Evolutionary conservation across 2,113 vertebrate genomes (phyloP), one percentile per base, ranked within the genome.

Genomic region (Aspidoscelis tigris): DNA sequence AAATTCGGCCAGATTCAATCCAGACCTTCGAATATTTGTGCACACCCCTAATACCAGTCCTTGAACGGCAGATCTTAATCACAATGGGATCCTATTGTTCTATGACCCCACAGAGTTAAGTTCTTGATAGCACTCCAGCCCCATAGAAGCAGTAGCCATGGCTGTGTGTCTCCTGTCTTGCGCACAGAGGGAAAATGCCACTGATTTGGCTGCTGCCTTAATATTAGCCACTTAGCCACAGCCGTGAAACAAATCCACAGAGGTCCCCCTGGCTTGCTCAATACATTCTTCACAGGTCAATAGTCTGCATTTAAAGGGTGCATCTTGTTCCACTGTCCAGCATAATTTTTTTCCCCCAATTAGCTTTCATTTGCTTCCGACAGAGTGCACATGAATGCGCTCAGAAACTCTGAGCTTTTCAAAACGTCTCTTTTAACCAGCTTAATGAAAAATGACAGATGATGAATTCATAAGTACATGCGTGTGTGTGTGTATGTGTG

Each of bases 261-360:
- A 89, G 90, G 84, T 91, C 65, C 58, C 8, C 65, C 18, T 6
- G 72, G 39, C 91, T 80, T 58, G 80, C 92, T 92, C 90, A 89
- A 89, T 90, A 94, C 92, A 91, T 91, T 91, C 91, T 93, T 94
- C 91, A 89, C 90, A 90, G 93, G 91, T 94, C 93, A 91, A 80
- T 91, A 87, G 87, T 85, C 93, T 89, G 91, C 87, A 89, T 92
- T 93, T 91, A 94, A 92, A 91, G 89, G 89, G 86, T 81, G 91
- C 83, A 64, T 91, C 90, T 89, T 53, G 84, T 88, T 81, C 87
- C 55, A 84, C 20, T 86, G 92, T 94, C 94, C 92, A 84, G 86
- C 0, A 11, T 88, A 89, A 89, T 86, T 93, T 91, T 93, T 3
- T 22, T 7, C 7, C 55, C 76, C 84, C 90, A 94, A 93, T 94